These are phyloP conservation scores for Onychostoma macrolepis DNA, from an alignment of 2,113 vertebrate species.

Conservation along the genomic window DNA sequence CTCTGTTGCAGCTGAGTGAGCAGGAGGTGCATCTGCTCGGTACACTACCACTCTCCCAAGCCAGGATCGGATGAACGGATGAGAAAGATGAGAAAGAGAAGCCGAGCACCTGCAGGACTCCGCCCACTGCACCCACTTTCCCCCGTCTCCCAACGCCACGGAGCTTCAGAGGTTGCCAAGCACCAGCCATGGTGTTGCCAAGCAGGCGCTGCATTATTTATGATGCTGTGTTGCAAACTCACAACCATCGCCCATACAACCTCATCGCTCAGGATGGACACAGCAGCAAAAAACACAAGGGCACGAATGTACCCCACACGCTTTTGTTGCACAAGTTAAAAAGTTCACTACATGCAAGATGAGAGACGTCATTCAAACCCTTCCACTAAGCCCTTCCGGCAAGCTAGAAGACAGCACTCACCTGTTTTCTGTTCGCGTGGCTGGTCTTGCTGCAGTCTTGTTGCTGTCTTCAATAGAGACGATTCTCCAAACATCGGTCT, in stretches of 20 bases:
- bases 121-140: conserved; percentile 36
- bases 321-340: conserved; percentile 1
- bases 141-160: conserved; percentile 40
- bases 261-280: conserved; percentile 51
- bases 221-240: conserved; percentile 61
- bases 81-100: conserved; percentile 52
- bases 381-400: background rate
- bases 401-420: conserved; percentile 66
- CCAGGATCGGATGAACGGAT: conserved; percentile 48
- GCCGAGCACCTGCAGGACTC: conserved; percentile 55
- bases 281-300: conserved; percentile 2
- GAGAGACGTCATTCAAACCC: conserved; percentile 4
- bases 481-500: conserved; percentile 25
- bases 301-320: background rate
- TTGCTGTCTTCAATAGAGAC: background rate
- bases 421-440: conserved; percentile 65
- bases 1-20: conserved; percentile 51
- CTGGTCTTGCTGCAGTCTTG: background rate
- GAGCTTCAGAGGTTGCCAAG: conserved; percentile 70
- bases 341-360: background rate
- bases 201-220: conserved; percentile 79
- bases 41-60: conserved; percentile 40
- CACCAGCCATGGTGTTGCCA: conserved; percentile 69
- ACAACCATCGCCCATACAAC: conserved; percentile 56
- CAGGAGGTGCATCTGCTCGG: conserved; percentile 57